phyloP scores from a whole-genome alignment of 2,113 vertebrate genomes.

The Pseudonaja textilis region DNA sequence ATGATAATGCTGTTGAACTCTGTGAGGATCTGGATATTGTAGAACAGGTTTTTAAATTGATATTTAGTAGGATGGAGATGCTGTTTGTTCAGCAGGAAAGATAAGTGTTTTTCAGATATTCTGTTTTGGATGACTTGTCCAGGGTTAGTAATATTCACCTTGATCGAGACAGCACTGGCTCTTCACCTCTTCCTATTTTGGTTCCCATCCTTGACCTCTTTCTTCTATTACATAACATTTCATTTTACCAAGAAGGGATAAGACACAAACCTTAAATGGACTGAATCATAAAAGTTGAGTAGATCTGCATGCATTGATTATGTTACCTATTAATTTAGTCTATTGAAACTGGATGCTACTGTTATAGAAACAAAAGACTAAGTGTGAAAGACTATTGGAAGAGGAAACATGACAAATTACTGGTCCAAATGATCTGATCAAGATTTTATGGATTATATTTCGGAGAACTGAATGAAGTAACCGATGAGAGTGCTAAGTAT shows the following conservation, averaged over 20 bases:
- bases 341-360: background rate
- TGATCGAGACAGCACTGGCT: background rate
- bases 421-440: background rate
- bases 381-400: background rate
- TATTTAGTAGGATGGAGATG: background rate
- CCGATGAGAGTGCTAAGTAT: background rate
- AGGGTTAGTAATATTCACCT: background rate
- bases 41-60: background rate
- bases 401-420: conserved; percentile 14
- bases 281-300: background rate
- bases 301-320: background rate
- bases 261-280: background rate
- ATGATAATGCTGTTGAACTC: background rate
- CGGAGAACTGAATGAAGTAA: background rate
- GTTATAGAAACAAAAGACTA: background rate
- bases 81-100: background rate
- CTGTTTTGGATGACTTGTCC: background rate
- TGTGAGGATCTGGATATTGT: background rate
- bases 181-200: background rate
- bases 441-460: background rate
- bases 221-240: background rate
- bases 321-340: background rate
- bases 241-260: background rate
- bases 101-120: background rate
- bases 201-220: background rate